phyloP scores from a whole-genome alignment of 2,797 vertebrate species.

The Coregonus suidteri region DNA sequence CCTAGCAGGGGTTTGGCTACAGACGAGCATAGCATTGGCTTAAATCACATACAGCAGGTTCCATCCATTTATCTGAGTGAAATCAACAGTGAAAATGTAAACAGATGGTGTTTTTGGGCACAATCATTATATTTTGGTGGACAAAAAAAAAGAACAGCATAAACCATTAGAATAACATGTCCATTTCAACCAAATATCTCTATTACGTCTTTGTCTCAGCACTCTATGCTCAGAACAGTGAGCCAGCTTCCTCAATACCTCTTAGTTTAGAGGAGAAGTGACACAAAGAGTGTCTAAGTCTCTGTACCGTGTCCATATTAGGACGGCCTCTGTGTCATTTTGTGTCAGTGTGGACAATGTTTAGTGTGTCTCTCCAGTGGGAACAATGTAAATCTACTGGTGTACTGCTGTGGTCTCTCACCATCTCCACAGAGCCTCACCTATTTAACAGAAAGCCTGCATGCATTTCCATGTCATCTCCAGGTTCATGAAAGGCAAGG shows the following conservation, averaged over 20 bases:
- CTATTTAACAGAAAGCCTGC: conserved; percentile 44
- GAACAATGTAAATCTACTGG: conserved; percentile 34
- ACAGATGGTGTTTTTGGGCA: neutral
- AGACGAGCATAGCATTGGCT: neutral
- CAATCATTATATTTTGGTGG: neutral
- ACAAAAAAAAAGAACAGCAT: neutral
- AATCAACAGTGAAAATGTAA: neutral
- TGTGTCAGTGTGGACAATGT: conserved; percentile 12
- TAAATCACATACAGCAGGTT: too few relatives aligned
- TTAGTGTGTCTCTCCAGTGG: conserved; percentile 46
- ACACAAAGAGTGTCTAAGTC: conserved; percentile 12
- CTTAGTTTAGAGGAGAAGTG: conserved; percentile 17
- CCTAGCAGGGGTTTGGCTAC: neutral
- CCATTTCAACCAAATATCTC: neutral
- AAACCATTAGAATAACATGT: neutral
- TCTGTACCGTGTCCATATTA: too few relatives aligned
- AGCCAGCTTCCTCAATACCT: neutral
- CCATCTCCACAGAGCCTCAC: conserved; percentile 56
- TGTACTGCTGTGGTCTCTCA: conserved; percentile 46
- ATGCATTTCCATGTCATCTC: conserved; percentile 61
- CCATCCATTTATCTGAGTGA: conserved; percentile 7
- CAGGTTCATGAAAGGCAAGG: conserved; percentile 57
- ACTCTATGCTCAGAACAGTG: neutral
- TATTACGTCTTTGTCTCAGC: neutral
- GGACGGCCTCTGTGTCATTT: too few relatives aligned